These are phyloP conservation scores for Drosophila phalerata DNA, from an alignment of 2,888 invertebrate species.

Conservation along the genomic window DNA sequence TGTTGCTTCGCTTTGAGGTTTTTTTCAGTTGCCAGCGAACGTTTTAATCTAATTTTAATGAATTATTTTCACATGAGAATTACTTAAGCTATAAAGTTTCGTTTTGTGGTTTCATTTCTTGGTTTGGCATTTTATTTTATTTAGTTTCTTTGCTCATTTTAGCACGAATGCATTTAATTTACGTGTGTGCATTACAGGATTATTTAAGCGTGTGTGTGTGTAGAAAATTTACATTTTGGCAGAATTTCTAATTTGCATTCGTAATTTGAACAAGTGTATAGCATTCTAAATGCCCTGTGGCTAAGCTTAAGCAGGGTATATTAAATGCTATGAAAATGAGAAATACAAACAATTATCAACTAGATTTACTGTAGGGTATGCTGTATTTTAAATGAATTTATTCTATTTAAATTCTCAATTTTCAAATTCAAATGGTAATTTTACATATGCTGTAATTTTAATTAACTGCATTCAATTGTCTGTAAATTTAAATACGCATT, in stretches of 20 bases:
- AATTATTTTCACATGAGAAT: slow-evolving; percentile 69
- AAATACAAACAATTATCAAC: not conserved
- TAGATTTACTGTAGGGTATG: not conserved
- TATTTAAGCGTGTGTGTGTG: slow-evolving; percentile 12
- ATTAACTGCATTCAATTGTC: slow-evolving; percentile 1
- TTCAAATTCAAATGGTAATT: not conserved
- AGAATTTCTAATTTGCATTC: slow-evolving; percentile 53
- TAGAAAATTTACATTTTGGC: slow-evolving; percentile 51
- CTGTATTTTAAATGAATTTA: not conserved
- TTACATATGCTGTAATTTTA: not conserved
- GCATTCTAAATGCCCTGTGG: slow-evolving; percentile 17
- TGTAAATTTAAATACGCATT: not conserved
- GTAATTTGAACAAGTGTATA: slow-evolving; percentile 27
- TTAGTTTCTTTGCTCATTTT: slow-evolving; percentile 19
- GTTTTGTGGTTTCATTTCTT: slow-evolving; percentile 48
- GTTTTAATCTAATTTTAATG: slow-evolving; percentile 73
- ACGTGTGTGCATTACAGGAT: slow-evolving; percentile 5
- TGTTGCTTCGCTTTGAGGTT: not conserved
- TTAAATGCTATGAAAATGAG: not conserved
- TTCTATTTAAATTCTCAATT: not conserved
- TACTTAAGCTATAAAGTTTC: slow-evolving; percentile 59
- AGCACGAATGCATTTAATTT: slow-evolving; percentile 28
- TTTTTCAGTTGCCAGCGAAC: slow-evolving; percentile 15
- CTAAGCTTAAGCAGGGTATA: not conserved
- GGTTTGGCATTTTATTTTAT: slow-evolving; percentile 25